Base-by-base conservation (phyloP, 1,140 invertebrate genomes). In the Hylyphantes graminicola region DNA sequence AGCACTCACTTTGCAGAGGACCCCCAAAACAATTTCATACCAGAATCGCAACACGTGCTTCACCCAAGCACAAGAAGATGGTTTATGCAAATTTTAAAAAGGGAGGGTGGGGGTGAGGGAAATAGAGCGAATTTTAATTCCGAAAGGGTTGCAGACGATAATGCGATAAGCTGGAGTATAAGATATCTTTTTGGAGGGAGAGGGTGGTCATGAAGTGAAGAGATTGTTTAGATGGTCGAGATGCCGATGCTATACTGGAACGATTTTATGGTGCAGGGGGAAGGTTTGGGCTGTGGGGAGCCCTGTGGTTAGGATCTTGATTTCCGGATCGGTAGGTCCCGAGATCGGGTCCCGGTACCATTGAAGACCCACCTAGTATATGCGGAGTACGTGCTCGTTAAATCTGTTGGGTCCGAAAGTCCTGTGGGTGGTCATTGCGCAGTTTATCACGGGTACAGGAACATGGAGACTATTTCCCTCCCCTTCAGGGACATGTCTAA, bases 81-180 rank as follows among this genome's bases (percentile, higher is more conserved):
- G 17, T 21, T 15, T 80, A 80, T 80, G 77, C 77, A 80, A 80
- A 80, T 80, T 80, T 80, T 59, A 55, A 80, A 59, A 70, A 67
- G 19, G 51, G 67, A 21, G 77, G 55, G 65, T 17, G 13, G 17
- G 13, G 17, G 53, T n/a, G 19, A 7, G 51, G 51, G 54, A 11
- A 9, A 15, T 63, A 15, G 19, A 63, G n/a, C 19, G 67, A 76
- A 57, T 55, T 21, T 50, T n/a, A 51, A 64, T 61, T 21, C 63
- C 64, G 51, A 78, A 78, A 80, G 77, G 77, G 77, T 80, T 80
- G 77, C 48, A 61, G 76, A 64, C 35, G 74, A 76, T 78, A 70
- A 70, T 70, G 53, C 21, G 55, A 80, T 70, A 55, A 12, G 77
- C 53, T 80, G 48, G 19, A 11, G 77, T 70, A 80, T 70, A 70